A percentile compares a stretch with the other conserved stretches of the same genome.
phyloP scores from a whole-genome alignment of 64 coral and sea anemone species.

The Pocillopora verrucosa region DNA sequence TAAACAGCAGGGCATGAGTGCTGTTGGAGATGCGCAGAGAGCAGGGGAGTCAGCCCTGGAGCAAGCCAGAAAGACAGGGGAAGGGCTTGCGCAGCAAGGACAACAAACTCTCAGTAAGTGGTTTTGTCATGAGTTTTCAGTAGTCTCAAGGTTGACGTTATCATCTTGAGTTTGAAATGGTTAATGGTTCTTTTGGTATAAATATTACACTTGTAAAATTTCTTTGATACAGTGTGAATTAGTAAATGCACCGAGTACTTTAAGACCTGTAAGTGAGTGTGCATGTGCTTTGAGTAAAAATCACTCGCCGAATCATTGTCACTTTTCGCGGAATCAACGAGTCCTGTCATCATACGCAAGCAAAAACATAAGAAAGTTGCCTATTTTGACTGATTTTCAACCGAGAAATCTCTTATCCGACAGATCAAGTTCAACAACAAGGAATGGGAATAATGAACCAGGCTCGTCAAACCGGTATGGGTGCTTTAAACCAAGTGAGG shows the following conservation, averaged over 20 bases:
- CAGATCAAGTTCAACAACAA: constrained; percentile 34
- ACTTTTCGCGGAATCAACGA: too few species aligned
- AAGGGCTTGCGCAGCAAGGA: constrained; percentile 44
- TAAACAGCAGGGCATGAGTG: constrained; percentile 52
- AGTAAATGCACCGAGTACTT: neutral
- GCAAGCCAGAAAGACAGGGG: constrained; percentile 38
- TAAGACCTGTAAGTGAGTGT: neutral
- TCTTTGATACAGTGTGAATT: neutral
- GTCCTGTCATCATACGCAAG: neutral
- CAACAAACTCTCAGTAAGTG: constrained; percentile 26
- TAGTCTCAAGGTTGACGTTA: neutral
- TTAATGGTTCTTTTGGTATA: neutral
- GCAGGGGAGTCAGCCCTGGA: constrained; percentile 57
- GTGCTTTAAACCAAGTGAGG: constrained; percentile 52
- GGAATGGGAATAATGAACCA: constrained; percentile 44
- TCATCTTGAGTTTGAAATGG: neutral
- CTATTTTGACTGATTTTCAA: neutral
- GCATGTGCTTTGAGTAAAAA: too few species aligned
- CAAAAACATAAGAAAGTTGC: neutral
- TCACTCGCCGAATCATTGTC: too few species aligned
- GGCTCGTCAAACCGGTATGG: constrained; percentile 59
- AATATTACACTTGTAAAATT: neutral
- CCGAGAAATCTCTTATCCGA: neutral
- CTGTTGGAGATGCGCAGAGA: constrained; percentile 49
- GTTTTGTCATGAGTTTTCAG: neutral